Evolutionary conservation across 2,888 invertebrate species (phyloP), one percentile per base, ranked within the genome.

Genomic region (Lydus trimaculatus): DNA sequence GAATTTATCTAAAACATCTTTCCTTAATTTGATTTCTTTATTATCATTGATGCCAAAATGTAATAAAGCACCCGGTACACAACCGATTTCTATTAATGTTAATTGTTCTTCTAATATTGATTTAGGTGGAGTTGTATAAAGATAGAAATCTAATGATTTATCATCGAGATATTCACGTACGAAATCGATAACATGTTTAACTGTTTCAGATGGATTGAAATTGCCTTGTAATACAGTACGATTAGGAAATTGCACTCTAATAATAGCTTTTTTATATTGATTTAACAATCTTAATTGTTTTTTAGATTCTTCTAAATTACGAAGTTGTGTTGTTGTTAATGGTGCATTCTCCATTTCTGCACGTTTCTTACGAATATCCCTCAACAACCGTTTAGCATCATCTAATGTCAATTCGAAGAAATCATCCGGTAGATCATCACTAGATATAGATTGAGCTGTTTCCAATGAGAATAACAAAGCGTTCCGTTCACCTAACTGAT

Each of bases 181-280:
- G 86, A 96, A 97, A 64, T 91, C 89, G 67, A 88, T 88, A 5
- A 98, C 88, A 70, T 89, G 88, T 76, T 88, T 85, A 36, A 97
- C 87, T 5, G 90, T 92, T 82, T 97, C 94, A 13, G 88, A 86
- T 1, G 96, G 94, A 73, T 88, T 87, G 81, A 98, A 98, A 52
- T 93, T 88, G 13, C 93, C 97, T 85, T 98, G 98, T 28, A 98
- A 87, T 52, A 97, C 93, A 58, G 92, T 88, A 64, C 92, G 90
- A 85, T 96, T 93, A 2, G 96, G 96, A 84, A 98, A 97, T 81
- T 94, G 92, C 72, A 98, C 87, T 65, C 97, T 87, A 59, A 98
- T 91, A 11, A 96, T 91, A 61, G 92, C 91, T 80, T 91, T 89
- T 77, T 91, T 91, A 84, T 95, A 96, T 74, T 88, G 88, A 64